Conservation (phyloP, 2,113 vertebrate genomes). For the Pelecanus crispus region DNA sequence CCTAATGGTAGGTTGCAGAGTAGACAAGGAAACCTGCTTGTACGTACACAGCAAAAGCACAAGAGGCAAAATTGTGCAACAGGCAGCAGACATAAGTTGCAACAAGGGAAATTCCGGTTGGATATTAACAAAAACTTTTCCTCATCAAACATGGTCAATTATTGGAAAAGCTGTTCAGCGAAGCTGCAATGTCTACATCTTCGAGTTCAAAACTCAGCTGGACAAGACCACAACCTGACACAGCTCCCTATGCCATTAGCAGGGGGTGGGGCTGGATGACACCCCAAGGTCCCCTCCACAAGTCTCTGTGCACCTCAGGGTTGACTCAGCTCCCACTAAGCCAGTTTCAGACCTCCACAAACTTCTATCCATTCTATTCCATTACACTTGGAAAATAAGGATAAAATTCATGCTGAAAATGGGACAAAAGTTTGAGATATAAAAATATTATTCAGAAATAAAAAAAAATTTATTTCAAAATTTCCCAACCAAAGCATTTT, state of each 20-base stretch:
- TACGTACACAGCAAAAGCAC: fast-evolving
- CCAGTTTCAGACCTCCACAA: neutral
- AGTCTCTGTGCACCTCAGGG: neutral
- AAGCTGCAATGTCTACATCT: neutral
- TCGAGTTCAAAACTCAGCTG: neutral
- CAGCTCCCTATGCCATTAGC: neutral
- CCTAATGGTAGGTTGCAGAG: neutral
- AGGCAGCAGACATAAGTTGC: neutral
- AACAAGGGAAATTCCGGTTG: neutral
- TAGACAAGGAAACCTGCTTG: neutral
- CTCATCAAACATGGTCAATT: neutral
- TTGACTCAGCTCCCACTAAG: neutral
- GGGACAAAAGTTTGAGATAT: neutral
- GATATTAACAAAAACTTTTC: neutral
- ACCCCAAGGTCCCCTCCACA: neutral
- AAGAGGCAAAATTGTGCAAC: neutral
- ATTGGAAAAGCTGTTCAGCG: neutral
- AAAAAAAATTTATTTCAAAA: neutral
- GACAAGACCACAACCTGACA: neutral
- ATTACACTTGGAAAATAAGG: neutral
- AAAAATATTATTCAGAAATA: neutral
- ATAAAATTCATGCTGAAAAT: neutral
- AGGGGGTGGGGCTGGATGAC: neutral
- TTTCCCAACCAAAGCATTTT: neutral
- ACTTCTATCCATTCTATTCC: neutral